These are phyloP conservation scores for Lasioglossum malachurum DNA, from an alignment of 2,888 invertebrate genomes.

Conservation along the genomic window DNA sequence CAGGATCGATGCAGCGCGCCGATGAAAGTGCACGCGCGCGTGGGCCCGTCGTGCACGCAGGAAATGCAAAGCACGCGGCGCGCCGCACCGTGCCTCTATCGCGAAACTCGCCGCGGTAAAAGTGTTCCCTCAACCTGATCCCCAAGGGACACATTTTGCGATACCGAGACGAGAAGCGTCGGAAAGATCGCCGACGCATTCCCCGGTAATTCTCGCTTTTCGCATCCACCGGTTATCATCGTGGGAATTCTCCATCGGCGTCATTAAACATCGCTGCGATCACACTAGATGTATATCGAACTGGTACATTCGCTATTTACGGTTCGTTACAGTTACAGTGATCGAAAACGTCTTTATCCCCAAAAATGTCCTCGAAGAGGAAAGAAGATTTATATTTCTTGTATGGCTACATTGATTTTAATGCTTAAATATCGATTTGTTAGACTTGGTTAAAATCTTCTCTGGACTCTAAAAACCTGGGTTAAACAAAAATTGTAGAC, in stretches of 20 bases:
- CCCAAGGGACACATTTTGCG: constrained; percentile 36
- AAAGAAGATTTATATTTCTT: too few species aligned
- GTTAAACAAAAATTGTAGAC: too few species aligned
- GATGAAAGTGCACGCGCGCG: constrained; percentile 35
- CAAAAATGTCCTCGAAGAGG: too few species aligned
- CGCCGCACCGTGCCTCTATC: constrained; percentile 66
- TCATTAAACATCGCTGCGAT: not conserved
- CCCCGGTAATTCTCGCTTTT: not conserved
- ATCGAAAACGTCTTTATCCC: too few species aligned
- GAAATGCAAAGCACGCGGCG: constrained; percentile 52
- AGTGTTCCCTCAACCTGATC: constrained; percentile 35
- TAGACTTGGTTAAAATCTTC: too few species aligned
- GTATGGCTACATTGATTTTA: too few species aligned
- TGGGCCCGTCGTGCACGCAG: constrained; percentile 36
- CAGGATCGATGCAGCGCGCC: not conserved
- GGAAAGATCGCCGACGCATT: constrained; percentile 9
- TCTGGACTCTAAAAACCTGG: too few species aligned
- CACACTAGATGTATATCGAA: not conserved
- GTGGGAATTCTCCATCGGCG: not conserved
- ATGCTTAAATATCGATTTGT: too few species aligned
- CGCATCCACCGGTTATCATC: not conserved
- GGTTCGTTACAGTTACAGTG: too few species aligned
- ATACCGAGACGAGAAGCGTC: not conserved
- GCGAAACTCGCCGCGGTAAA: constrained; percentile 50
- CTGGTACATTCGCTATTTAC: not conserved